A percentile compares a stretch with the other conserved stretches of the same genome.
Evolutionary conservation across 2,113 vertebrate genomes (phyloP).

Genomic region (Oncorhynchus kisutch): DNA sequence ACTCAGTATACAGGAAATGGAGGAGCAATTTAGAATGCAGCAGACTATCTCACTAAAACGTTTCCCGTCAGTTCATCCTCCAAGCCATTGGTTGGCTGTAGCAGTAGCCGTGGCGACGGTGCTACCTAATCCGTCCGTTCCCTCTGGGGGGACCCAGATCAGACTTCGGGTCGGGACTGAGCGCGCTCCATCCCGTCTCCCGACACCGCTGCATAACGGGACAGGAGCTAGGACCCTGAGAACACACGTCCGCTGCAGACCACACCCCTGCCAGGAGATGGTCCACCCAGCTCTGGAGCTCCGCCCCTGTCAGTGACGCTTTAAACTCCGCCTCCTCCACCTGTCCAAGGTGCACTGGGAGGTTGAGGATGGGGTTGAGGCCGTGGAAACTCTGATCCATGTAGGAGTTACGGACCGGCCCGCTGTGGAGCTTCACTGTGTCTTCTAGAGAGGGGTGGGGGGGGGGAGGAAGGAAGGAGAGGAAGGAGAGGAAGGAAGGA

Average conservation of each 20-base stretch:
- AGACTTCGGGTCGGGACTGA: constrained; percentile 92
- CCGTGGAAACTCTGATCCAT: constrained; percentile 99
- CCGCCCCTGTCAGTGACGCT: constrained; percentile 75
- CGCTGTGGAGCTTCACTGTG: constrained; percentile 79
- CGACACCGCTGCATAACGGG: constrained; percentile 84
- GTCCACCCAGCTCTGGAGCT: constrained; percentile 89
- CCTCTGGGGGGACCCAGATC: constrained; percentile 80
- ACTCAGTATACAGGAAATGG: background rate
- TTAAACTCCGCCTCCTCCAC: constrained; percentile 86
- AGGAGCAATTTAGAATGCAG: background rate
- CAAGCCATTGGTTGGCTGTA: constrained; percentile 4
- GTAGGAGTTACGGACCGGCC: constrained; percentile 87
- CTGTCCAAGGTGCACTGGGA: constrained; percentile 82
- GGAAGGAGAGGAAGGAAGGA: background rate
- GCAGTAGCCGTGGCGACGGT: too few species aligned
- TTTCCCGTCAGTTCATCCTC: constrained; percentile 25
- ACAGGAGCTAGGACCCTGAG: constrained; percentile 79
- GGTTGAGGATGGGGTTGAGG: constrained; percentile 87
- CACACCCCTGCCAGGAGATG: constrained; percentile 80
- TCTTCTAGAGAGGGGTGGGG: constrained; percentile 76
- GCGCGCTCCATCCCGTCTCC: constrained; percentile 87
- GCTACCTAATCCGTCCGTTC: constrained; percentile 94
- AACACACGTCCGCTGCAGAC: constrained; percentile 88
- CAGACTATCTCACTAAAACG: background rate
- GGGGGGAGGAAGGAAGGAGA: background rate